phyloP scores from a whole-genome alignment of 2,797 vertebrate species.

The Carduelis carduelis region DNA sequence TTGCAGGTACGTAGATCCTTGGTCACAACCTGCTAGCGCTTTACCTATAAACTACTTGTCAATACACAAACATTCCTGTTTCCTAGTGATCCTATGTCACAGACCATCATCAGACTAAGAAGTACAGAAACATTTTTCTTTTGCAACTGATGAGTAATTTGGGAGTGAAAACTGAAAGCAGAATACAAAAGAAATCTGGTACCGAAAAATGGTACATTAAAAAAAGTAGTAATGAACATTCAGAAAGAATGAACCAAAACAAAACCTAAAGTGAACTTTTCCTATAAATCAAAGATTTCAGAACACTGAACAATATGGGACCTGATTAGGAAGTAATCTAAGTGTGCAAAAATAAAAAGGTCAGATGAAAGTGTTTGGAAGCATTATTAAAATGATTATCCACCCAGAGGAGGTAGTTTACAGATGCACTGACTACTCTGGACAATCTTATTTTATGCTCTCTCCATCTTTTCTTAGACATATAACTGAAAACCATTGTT shows the following conservation, averaged over 20 bases:
- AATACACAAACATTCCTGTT: neutral
- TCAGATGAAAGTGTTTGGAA: neutral
- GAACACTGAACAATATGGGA: neutral
- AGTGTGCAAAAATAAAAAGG: neutral
- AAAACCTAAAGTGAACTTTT: neutral
- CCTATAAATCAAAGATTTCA: neutral
- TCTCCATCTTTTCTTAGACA: neutral
- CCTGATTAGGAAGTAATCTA: neutral
- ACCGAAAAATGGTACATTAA: neutral
- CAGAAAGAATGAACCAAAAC: neutral
- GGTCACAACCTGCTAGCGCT: neutral
- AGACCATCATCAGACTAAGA: neutral
- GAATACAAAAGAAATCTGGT: neutral
- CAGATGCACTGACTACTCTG: neutral
- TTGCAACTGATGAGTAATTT: constrained; percentile 2
- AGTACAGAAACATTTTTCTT: neutral
- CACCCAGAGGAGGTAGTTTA: neutral
- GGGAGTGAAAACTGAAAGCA: constrained; percentile 5
- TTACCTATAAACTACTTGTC: neutral
- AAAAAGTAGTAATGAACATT: neutral
- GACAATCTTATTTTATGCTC: neutral
- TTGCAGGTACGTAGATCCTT: neutral
- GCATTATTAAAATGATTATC: neutral
- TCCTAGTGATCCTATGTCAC: neutral
- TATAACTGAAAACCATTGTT: neutral